phyloP scores from a whole-genome alignment of 2,113 vertebrate species.

The Noturus placidus region DNA sequence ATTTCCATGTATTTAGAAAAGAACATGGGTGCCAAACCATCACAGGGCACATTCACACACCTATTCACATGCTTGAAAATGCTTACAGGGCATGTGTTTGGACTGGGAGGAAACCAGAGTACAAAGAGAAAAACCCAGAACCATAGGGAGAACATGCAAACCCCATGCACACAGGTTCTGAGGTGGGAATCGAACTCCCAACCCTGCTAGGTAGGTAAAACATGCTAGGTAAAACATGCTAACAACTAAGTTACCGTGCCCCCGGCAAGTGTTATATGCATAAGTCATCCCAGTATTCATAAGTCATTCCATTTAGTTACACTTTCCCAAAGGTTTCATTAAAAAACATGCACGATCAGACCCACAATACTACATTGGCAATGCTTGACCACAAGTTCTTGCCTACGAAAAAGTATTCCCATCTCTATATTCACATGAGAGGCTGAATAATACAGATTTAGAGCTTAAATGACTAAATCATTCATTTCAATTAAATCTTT shows the following conservation, averaged over 20 bases:
- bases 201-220: too few relatives aligned
- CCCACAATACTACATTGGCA: background rate
- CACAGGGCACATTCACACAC: too few relatives aligned
- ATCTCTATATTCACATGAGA: background rate
- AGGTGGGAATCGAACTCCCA: too few relatives aligned
- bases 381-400: background rate
- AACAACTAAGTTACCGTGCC: too few relatives aligned
- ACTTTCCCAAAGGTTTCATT: background rate
- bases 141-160: too few relatives aligned
- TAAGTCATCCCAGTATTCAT: background rate
- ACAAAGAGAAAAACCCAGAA: too few relatives aligned
- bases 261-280: background rate
- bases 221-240: too few relatives aligned
- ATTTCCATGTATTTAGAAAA: background rate
- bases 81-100: too few relatives aligned
- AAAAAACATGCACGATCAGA: background rate
- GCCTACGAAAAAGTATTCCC: background rate
- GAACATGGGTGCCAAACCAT: background rate
- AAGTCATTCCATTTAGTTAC: background rate
- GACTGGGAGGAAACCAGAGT: too few relatives aligned
- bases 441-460: background rate
- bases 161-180: too few relatives aligned
- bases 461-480: background rate
- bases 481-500: background rate
- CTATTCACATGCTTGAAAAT: too few relatives aligned